Evolutionary conservation across 2,888 invertebrate species (phyloP).

Genomic region (Caenorhabditis imperialis): DNA sequence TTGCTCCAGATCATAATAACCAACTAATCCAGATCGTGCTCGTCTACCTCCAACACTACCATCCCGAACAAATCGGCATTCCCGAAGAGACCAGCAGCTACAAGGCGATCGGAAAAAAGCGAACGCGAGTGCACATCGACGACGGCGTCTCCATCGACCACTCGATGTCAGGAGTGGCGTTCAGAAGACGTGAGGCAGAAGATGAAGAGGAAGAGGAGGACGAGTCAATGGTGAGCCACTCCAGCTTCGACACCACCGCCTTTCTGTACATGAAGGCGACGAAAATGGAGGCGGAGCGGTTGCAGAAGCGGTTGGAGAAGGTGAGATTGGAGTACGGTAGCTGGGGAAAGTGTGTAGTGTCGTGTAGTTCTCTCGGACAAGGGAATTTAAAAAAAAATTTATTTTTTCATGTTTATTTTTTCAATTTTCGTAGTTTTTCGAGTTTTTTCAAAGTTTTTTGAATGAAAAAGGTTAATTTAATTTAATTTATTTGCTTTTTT

Average conservation of each 20-base stretch:
- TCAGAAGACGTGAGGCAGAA: background rate
- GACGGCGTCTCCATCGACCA: conserved; percentile 49
- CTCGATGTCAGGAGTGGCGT: background rate
- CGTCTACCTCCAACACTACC: conserved; percentile 61
- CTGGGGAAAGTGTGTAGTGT: too few species aligned
- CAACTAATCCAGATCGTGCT: conserved; percentile 59
- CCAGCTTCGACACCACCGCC: conserved; percentile 58
- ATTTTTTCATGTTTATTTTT: too few species aligned
- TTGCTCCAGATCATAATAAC: too few species aligned
- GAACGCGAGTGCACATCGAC: conserved; percentile 40
- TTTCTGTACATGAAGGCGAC: conserved; percentile 62
- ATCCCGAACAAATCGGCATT: conserved; percentile 59
- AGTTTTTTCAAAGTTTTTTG: too few species aligned
- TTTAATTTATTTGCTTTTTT: too few species aligned
- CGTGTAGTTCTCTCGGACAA: too few species aligned
- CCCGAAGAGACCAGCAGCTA: conserved; percentile 63
- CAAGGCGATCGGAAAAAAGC: conserved; percentile 51
- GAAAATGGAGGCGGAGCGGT: conserved; percentile 52
- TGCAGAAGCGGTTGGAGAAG: conserved; percentile 57
- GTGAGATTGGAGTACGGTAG: too few species aligned
- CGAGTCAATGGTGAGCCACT: conserved; percentile 41
- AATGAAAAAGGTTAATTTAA: too few species aligned
- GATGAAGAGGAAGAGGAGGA: conserved; percentile 9
- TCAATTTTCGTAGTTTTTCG: too few species aligned
- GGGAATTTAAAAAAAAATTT: too few species aligned